Evolutionary conservation across 2,888 invertebrate genomes (phyloP).

Genomic region (Melieria picta): DNA sequence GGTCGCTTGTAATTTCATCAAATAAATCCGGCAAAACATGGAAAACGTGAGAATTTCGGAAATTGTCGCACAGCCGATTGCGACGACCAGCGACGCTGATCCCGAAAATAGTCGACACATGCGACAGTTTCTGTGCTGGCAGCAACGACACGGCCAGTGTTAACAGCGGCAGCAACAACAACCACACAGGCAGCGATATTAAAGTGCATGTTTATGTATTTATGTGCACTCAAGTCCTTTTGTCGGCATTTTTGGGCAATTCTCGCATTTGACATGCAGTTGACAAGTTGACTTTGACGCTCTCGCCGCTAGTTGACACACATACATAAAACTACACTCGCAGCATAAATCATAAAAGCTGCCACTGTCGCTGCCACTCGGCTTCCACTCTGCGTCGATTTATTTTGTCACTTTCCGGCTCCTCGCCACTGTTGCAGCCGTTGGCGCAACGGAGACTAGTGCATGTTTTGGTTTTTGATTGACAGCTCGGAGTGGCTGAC

Average conservation of each 20-base stretch:
- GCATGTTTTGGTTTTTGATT: constrained; percentile 52
- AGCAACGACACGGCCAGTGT: background rate
- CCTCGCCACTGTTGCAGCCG: background rate
- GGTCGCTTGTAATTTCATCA: constrained; percentile 44
- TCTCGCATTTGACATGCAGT: constrained; percentile 57
- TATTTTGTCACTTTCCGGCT: background rate
- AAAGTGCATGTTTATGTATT: constrained; percentile 29
- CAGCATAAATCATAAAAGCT: constrained; percentile 34
- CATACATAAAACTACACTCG: constrained; percentile 6
- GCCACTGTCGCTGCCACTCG: constrained; percentile 27
- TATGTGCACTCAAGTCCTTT: constrained; percentile 51
- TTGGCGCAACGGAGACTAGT: no score
- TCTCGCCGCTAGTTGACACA: constrained; percentile 22
- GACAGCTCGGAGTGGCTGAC: constrained; percentile 65
- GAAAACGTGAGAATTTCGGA: constrained; percentile 63
- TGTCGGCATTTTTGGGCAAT: constrained; percentile 49
- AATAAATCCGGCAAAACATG: constrained; percentile 57
- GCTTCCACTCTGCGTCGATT: constrained; percentile 20
- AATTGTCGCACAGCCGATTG: constrained; percentile 40
- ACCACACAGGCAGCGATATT: constrained; percentile 23
- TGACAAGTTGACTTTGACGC: constrained; percentile 60
- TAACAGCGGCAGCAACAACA: constrained; percentile 23
- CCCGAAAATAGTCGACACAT: constrained; percentile 11
- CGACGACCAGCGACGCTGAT: background rate
- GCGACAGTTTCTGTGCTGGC: background rate